Evolutionary conservation across 2,797 vertebrate genomes (phyloP).

Genomic region (Enteromius viviparus): DNA sequence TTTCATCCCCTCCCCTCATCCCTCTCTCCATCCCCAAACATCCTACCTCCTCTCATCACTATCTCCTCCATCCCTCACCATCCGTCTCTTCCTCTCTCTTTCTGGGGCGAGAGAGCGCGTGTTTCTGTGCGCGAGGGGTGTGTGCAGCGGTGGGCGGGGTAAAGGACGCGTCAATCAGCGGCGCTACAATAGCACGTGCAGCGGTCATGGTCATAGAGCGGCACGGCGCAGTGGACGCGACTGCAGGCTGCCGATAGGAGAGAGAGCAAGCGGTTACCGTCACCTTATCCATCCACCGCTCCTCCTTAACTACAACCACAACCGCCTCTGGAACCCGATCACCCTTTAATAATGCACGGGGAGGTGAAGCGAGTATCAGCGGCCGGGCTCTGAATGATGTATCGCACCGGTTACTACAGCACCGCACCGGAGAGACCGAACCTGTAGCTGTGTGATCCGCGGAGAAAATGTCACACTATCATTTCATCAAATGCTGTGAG

Average conservation of each 20-base stretch:
- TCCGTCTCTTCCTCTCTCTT: slow-evolving; percentile 20
- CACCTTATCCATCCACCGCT: slow-evolving; percentile 21
- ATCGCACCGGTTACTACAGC: slow-evolving; percentile 73
- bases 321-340: slow-evolving; percentile 59
- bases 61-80: slow-evolving; percentile 16
- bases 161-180: slow-evolving; percentile 82
- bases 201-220: slow-evolving; percentile 75
- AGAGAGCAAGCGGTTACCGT: slow-evolving; percentile 53
- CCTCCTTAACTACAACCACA: slow-evolving; percentile 58
- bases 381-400: slow-evolving; percentile 82
- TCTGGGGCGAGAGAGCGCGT: slow-evolving; percentile 45
- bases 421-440: slow-evolving; percentile 75
- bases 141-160: slow-evolving; percentile 72
- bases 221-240: slow-evolving; percentile 66
- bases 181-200: slow-evolving; percentile 84
- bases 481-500: slow-evolving; percentile 99
- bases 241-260: slow-evolving; percentile 70
- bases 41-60: slow-evolving; percentile 36
- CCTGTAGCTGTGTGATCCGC: slow-evolving; percentile 73
- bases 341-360: slow-evolving; percentile 71
- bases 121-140: slow-evolving; percentile 67
- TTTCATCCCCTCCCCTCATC: background rate
- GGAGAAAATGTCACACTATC: slow-evolving; percentile 94
- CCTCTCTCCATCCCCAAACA: slow-evolving; percentile 24
- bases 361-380: slow-evolving; percentile 79